Evolutionary conservation across 2,888 invertebrate species (phyloP).

Genomic region (Cryptus viduatorius): DNA sequence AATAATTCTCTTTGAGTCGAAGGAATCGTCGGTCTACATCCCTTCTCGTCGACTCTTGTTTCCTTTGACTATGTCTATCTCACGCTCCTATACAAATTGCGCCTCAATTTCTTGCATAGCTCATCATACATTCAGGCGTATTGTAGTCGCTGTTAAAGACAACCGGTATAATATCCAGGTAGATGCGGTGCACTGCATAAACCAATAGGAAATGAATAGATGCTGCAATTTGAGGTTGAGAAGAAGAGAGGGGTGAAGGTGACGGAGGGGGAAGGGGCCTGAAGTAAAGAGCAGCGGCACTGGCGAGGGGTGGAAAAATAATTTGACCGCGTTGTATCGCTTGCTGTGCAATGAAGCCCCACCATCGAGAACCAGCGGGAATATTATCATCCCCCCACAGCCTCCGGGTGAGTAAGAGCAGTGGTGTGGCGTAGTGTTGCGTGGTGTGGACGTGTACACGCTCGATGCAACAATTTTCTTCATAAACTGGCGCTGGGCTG

Average conservation of each 20-base stretch:
- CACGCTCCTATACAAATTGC: slow-evolving; percentile 27
- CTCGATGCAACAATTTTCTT: slow-evolving; percentile 80
- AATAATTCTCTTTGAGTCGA: slow-evolving; percentile 60
- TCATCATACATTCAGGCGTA: slow-evolving; percentile 38
- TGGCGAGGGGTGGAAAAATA: slow-evolving; percentile 33
- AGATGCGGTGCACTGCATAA: neutral
- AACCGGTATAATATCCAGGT: neutral
- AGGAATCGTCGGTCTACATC: slow-evolving; percentile 27
- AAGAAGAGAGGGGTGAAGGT: slow-evolving; percentile 4
- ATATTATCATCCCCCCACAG: slow-evolving; percentile 36
- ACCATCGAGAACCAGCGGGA: slow-evolving; percentile 21
- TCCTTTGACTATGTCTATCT: slow-evolving; percentile 34
- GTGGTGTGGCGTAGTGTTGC: slow-evolving; percentile 66
- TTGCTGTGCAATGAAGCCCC: neutral
- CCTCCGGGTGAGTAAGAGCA: slow-evolving; percentile 14
- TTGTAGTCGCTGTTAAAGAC: slow-evolving; percentile 15
- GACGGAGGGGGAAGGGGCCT: neutral
- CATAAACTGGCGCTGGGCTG: slow-evolving; percentile 78
- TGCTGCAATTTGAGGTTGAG: slow-evolving; percentile 12
- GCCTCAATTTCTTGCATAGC: slow-evolving; percentile 48
- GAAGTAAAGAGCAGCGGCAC: neutral
- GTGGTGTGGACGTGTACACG: slow-evolving; percentile 68
- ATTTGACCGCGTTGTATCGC: slow-evolving; percentile 42
- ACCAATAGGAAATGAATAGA: slow-evolving; percentile 23
- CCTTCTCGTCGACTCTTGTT: neutral